Base-by-base conservation (phyloP, 2,888 invertebrate species). In the Phaedon cochleariae region DNA sequence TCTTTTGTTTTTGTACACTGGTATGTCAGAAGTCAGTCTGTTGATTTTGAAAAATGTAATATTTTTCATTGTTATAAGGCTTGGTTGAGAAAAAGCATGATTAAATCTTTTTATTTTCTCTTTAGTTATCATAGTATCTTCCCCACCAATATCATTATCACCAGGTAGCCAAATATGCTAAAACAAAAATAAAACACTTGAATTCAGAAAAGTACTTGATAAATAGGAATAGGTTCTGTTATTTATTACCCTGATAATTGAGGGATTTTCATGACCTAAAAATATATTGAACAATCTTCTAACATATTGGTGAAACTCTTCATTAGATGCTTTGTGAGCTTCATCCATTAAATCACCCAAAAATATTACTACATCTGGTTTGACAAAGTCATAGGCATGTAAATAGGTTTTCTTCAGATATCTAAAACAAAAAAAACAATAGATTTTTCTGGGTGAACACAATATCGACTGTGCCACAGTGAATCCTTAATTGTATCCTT, bases 111-210 rank as follows among this genome's bases (percentile, higher is more conserved):
- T 82, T 5, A 92, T 80, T 84, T 94, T 94, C 51, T 85, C 83
- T 20, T 88, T 89, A 46, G 94, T 88, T 41, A 88, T 87, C 76
- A 92, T 91, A 67, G 88, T 78, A 57, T 84, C 90, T 84, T 98
- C 98, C 12, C 98, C 98, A 6, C 98, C 98, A 64, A 98, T 95
- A 80, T 98, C 98, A 84, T 98, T 98, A 82, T 98, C 98, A 4
- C 98, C 98, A 18, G 97, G 95, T 68, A 98, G 83, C 87, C 92
- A 96, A 59, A 98, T 86, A 84, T 89, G 88, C 92, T 93, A 51
- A 54, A 75, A 74, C 41, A 48, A 53, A 57, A 18, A 53, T 18
- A 1, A 26, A 26, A 7, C 26, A 26, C 7, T 26, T 26, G 4
- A 26, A n/a, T n/a, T 26, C 26, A 5, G 26, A 26, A 7, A 3